Conservation (phyloP, 2,888 invertebrate species). For the Carcina quercana region DNA sequence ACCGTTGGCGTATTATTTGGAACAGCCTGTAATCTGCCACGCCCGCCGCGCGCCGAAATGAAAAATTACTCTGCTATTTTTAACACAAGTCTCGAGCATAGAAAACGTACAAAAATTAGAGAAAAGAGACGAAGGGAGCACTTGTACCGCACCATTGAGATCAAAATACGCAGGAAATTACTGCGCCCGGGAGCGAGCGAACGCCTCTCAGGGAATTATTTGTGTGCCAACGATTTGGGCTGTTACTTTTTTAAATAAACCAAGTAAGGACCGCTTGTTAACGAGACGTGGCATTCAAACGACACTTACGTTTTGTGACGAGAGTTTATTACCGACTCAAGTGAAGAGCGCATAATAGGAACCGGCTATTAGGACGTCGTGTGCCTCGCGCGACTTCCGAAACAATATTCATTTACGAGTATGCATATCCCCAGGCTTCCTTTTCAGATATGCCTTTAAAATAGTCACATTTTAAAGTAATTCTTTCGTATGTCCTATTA, state of each 20-base stretch:
- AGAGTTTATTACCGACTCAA: constrained; percentile 3
- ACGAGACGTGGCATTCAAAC: constrained; percentile 41
- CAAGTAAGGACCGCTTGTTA: constrained; percentile 56
- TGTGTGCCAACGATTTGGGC: constrained; percentile 63
- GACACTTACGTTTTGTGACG: constrained; percentile 31
- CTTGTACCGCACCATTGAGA: constrained; percentile 72
- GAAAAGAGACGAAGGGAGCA: constrained; percentile 68
- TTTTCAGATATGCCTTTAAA: no score
- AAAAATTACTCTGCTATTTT: constrained; percentile 72
- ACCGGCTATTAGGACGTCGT: constrained; percentile 3
- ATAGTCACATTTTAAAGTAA: no score
- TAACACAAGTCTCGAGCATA: constrained; percentile 65
- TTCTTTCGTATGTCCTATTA: no score
- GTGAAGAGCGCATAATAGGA: constrained; percentile 2
- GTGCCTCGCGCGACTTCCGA: background rate
- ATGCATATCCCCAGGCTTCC: no score
- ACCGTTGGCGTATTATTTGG: constrained; percentile 64
- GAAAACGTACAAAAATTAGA: constrained; percentile 73
- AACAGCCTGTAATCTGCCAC: constrained; percentile 71
- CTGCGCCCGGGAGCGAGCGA: constrained; percentile 46
- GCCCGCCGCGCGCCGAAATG: constrained; percentile 69
- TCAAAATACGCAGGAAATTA: constrained; percentile 73
- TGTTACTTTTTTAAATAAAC: constrained; percentile 67
- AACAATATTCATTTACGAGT: no score
- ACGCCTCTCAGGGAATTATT: constrained; percentile 55